Percentiles rank a stretch among this genome's conserved stretches.
Conservation (phyloP, 30 jellyfish, hydroid and myxozoan genomes). For the Aurelia coerulea region DNA sequence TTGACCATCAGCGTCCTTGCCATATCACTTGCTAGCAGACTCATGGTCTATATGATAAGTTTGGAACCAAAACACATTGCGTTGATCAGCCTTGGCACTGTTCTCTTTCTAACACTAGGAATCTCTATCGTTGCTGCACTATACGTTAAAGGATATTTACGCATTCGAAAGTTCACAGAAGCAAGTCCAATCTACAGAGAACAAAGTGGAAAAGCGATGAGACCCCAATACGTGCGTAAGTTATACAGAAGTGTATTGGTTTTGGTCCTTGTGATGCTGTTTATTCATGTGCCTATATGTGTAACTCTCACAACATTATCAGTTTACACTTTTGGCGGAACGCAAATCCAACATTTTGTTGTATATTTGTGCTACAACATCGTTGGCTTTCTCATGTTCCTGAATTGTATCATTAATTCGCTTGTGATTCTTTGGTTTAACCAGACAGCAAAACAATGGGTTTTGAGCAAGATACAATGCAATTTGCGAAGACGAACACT, state of each 20-base stretch:
- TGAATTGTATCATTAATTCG: neutral
- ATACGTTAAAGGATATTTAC: constrained; percentile 5
- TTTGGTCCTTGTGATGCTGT: neutral
- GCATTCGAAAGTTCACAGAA: neutral
- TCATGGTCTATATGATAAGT: too few species aligned
- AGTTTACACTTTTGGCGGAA: neutral
- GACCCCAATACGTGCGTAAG: constrained; percentile 5
- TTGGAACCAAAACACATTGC: too few species aligned
- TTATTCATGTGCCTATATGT: neutral
- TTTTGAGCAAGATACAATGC: neutral
- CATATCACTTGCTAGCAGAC: too few species aligned
- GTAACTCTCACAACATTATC: neutral
- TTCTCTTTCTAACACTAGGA: neutral
- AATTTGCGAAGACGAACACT: neutral
- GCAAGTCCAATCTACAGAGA: constrained; percentile 10
- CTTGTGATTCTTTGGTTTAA: neutral
- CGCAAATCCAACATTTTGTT: too few species aligned
- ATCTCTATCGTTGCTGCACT: neutral
- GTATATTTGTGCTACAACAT: too few species aligned
- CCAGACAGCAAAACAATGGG: constrained; percentile 5
- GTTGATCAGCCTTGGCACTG: too few species aligned
- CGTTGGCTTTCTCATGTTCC: neutral
- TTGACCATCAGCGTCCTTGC: too few species aligned
- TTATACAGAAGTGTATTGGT: constrained; percentile 1
- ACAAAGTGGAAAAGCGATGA: neutral